Conservation (phyloP, 2,113 vertebrate species). For the Neodontobutis hainanensis region DNA sequence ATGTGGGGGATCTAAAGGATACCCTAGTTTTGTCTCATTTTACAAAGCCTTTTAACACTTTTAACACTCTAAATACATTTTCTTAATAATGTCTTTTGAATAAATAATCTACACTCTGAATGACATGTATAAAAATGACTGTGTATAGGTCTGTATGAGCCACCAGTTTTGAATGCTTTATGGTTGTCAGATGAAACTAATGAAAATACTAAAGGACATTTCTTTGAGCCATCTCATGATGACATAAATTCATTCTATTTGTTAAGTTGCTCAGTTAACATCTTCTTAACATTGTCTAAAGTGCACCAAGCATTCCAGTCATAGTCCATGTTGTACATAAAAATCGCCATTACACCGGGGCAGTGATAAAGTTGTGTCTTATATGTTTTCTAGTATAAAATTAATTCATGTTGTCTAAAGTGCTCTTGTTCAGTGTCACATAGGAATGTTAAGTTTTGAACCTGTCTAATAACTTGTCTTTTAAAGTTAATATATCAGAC, state of each 20-base stretch:
- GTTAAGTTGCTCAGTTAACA: slow-evolving; percentile 26
- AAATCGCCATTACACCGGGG: slow-evolving; percentile 50
- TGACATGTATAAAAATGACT: slow-evolving; percentile 17
- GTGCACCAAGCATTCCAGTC: slow-evolving; percentile 24
- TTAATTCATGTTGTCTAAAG: slow-evolving; percentile 56
- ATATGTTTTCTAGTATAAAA: slow-evolving; percentile 45
- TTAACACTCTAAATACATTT: too few species aligned
- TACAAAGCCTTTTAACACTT: not conserved
- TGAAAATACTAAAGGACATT: not conserved
- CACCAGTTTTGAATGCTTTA: slow-evolving; percentile 15
- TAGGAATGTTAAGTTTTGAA: slow-evolving; percentile 56
- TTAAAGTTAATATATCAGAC: slow-evolving; percentile 12
- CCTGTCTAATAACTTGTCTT: slow-evolving; percentile 47
- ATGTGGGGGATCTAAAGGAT: slow-evolving; percentile 42
- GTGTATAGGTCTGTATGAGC: slow-evolving; percentile 33
- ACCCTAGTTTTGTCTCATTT: slow-evolving; percentile 48
- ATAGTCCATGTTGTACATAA: slow-evolving; percentile 38
- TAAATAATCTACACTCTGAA: slow-evolving; percentile 25
- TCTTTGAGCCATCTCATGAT: slow-evolving; percentile 10
- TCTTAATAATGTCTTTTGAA: not conserved
- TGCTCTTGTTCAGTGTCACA: slow-evolving; percentile 22
- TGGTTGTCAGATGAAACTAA: slow-evolving; percentile 2
- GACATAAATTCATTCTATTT: slow-evolving; percentile 40
- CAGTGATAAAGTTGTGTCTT: slow-evolving; percentile 75
- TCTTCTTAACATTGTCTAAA: slow-evolving; percentile 38